phyloP scores from a whole-genome alignment of 2,113 vertebrate genomes.

The Callaeas wilsoni region DNA sequence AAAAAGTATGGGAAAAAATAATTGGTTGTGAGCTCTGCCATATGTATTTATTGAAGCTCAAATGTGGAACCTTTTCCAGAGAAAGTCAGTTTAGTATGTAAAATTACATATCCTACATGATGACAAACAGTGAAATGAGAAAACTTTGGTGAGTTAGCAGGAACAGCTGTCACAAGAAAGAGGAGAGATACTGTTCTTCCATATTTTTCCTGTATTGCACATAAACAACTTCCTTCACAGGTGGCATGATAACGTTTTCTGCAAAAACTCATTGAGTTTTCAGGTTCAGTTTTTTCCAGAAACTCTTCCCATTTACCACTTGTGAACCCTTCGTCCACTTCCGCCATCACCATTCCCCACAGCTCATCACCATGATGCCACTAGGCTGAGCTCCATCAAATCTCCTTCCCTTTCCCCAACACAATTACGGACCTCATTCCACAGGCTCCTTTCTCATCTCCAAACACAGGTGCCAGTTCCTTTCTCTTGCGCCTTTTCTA shows the following conservation, averaged over 20 bases:
- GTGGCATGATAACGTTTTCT: not conserved
- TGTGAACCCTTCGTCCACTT: not conserved
- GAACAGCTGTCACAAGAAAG: not conserved
- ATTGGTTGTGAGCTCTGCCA: not conserved
- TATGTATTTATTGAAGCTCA: not conserved
- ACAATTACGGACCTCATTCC: not conserved
- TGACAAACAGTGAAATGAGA: not conserved
- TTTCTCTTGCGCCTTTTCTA: not conserved
- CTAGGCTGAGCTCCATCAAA: not conserved
- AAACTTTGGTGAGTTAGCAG: not conserved
- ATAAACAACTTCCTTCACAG: not conserved
- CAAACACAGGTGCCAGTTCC: not conserved
- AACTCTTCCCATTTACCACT: not conserved
- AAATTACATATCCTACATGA: not conserved
- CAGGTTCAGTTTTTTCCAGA: not conserved
- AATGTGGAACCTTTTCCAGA: not conserved
- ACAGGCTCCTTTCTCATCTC: not conserved
- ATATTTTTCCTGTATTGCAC: not conserved
- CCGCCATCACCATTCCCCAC: not conserved
- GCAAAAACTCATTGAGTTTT: not conserved
- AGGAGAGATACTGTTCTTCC: not conserved
- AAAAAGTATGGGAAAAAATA: not conserved
- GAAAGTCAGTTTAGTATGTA: not conserved
- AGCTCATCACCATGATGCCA: not conserved
- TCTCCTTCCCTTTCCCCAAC: not conserved